Conservation (phyloP, 1,140 invertebrate genomes). For the Apis mellifera region Amel_HAv3.1 CM009931.2:27283001-27283500, state of each 20-base stretch:
- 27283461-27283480: neutral
- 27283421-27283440: no score
- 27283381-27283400: no score
- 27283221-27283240: constrained; percentile 12
- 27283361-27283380: no score
- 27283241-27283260: constrained; percentile 1
- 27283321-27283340: neutral
- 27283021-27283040: constrained; percentile 67
- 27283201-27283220: neutral
- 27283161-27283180: constrained; percentile 21
- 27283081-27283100: constrained; percentile 52
- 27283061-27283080: constrained; percentile 60
- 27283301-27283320: neutral
- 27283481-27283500: neutral
- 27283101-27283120: constrained; percentile 41
- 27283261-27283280: neutral
- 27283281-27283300: no score
- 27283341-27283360: no score
- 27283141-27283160: constrained; percentile 19
- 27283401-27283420: no score
- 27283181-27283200: neutral
- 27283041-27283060: constrained; percentile 68
- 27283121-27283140: constrained; percentile 39
- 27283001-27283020: constrained; percentile 19
- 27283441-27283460: neutral